Base-by-base conservation (phyloP, 2,113 vertebrate species). In the Peucedramus taeniatus region DNA sequence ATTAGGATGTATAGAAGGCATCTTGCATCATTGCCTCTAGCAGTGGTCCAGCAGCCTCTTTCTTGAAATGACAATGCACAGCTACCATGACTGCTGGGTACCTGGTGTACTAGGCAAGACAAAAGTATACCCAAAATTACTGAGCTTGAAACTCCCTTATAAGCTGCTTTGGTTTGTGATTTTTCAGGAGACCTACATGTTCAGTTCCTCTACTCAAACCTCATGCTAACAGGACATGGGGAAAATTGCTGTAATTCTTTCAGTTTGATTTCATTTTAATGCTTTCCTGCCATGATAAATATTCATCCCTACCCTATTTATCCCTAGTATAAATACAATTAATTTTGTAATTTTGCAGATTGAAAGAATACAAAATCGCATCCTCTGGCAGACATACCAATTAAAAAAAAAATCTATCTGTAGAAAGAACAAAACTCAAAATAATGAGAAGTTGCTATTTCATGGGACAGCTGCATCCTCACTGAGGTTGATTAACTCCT, bases 341-440 rank as follows among this genome's bases (percentile, higher is more conserved):
- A 75, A 10, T 93, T 91, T 94, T 83, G 76, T 81, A 82, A 95
- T 59, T 91, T 94, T 87, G 14, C 97, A 99, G 99, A 99, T 99
- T 70, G 97, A 99, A 90, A 97, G 99, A 77, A 87, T 99, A 89
- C 99, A 99, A 92, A 99, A 99, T 93, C 54, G 44, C 17, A 63
- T 89, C 9, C 98, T 99, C 86, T 99, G 99, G 99, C 97, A 97
- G 61, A 96, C 39, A 11, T 99, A 99, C 86, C 97, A 98, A 97
- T 85, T 98, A 4, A 97, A 97, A 96, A 99, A 99, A 87, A 97
- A 45, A 2, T n/a, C 70, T 6, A 64, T 99, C 79, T 98, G 98
- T 42, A 20, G 24, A 10, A 99, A 99, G 97, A 99, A 99, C 85
- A 87, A 96, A 9, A 82, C 87, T 16, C 24, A 8, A 10, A 95